Conservation (phyloP, 2,888 invertebrate genomes). For the Subacronicta megacephala region DNA sequence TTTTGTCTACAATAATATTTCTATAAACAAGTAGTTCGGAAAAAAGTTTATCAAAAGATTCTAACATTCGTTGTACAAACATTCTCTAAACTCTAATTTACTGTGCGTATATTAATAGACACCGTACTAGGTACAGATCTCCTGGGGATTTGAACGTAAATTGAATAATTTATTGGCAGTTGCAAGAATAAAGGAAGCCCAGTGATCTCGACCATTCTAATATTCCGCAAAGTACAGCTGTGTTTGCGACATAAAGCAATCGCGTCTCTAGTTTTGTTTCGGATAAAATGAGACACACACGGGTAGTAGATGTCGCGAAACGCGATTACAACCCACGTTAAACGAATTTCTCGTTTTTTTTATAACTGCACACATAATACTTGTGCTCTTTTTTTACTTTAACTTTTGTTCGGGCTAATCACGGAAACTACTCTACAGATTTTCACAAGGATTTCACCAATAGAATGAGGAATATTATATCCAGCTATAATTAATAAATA, state of each 20-base stretch:
- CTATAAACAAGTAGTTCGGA: too few species aligned
- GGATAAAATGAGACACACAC: not conserved
- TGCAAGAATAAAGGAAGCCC: conserved; percentile 31
- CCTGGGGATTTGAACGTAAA: conserved; percentile 32
- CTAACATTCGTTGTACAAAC: not conserved
- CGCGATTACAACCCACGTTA: not conserved
- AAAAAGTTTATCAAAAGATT: not conserved
- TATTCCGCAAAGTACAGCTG: conserved; percentile 11
- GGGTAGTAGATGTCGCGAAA: conserved; percentile 5
- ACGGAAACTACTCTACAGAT: too few species aligned
- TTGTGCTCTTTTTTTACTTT: too few species aligned
- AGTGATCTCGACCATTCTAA: conserved; percentile 3
- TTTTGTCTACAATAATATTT: too few species aligned
- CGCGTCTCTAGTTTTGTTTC: conserved; percentile 2
- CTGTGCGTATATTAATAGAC: conserved; percentile 27
- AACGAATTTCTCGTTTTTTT: too few species aligned
- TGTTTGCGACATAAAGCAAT: conserved; percentile 2
- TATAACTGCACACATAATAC: too few species aligned
- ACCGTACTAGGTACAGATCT: conserved; percentile 32
- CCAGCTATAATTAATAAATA: too few species aligned
- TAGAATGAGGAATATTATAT: too few species aligned
- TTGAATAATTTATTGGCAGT: conserved; percentile 41
- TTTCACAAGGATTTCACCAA: too few species aligned
- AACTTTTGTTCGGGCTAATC: too few species aligned
- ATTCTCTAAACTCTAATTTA: conserved; percentile 24